A percentile compares a stretch with the other conserved stretches of the same genome.
These are phyloP conservation scores for Elgaria multicarinata DNA, from an alignment of 2,113 vertebrate genomes.

Conservation along the genomic window DNA sequence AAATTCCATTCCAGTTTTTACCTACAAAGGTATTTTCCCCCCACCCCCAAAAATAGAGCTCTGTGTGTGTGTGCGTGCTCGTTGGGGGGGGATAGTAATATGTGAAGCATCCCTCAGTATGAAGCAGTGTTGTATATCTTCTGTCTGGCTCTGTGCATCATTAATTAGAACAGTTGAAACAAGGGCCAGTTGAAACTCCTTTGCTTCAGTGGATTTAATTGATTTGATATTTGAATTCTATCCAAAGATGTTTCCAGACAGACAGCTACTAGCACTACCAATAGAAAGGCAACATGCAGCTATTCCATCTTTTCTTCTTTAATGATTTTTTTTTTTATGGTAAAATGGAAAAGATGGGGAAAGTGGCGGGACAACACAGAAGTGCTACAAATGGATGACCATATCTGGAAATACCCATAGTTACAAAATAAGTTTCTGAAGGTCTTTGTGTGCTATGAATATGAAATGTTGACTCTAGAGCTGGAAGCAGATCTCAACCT, in stretches of 20 bases:
- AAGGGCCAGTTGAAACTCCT: too few relatives aligned
- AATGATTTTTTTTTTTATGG: too few relatives aligned
- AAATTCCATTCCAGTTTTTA: not conserved
- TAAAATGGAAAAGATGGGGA: too few relatives aligned
- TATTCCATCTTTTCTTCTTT: too few relatives aligned
- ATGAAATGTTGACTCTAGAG: not conserved
- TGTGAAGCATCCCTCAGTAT: not conserved
- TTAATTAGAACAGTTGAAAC: not conserved
- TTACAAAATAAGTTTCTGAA: not conserved
- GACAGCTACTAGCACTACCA: too few relatives aligned
- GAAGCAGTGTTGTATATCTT: not conserved
- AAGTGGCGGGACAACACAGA: too few relatives aligned
- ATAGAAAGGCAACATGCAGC: too few relatives aligned
- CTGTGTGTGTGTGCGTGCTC: too few relatives aligned
- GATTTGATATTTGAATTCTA: not conserved
- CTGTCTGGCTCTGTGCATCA: not conserved
- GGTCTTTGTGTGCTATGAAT: rapidly evolving
- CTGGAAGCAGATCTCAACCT: constrained; percentile 21
- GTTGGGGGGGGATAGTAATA: not conserved
- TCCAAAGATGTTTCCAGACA: not conserved
- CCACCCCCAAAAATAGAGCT: too few relatives aligned
- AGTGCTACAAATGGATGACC: too few relatives aligned
- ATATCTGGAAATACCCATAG: not conserved
- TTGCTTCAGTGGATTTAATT: not conserved
- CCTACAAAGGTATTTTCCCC: not conserved